Conservation (phyloP, 2,888 invertebrate species). For the Pasiphila rectangulata region DNA sequence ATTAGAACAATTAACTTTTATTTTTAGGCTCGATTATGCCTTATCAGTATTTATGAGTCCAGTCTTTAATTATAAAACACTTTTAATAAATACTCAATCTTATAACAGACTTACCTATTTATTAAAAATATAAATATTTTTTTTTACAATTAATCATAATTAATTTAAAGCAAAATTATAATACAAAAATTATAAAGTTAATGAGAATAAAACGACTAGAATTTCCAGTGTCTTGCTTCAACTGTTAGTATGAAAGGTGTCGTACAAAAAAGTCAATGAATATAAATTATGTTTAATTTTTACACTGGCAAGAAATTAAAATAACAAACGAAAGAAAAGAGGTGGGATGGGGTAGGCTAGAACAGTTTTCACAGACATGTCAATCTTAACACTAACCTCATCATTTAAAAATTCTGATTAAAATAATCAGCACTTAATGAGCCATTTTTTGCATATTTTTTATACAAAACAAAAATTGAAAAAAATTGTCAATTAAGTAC, state of each 20-base stretch:
- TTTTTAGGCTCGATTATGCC: slow-evolving; percentile 8
- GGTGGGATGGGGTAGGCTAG: slow-evolving; percentile 20
- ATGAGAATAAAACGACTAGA: slow-evolving; percentile 4
- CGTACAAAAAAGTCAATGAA: slow-evolving; percentile 24
- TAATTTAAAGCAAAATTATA: slow-evolving; percentile 11
- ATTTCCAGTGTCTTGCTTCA: slow-evolving; percentile 10
- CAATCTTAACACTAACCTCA: not conserved
- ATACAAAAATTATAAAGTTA: slow-evolving; percentile 1
- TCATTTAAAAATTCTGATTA: not conserved
- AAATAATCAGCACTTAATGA: too few relatives aligned
- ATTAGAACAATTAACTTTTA: slow-evolving; percentile 9
- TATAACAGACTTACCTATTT: slow-evolving; percentile 3
- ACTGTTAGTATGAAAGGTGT: slow-evolving; percentile 15
- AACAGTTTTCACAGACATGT: slow-evolving; percentile 5
- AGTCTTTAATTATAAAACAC: not conserved
- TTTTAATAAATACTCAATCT: slow-evolving; percentile 1
- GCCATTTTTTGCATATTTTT: too few relatives aligned
- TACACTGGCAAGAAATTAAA: slow-evolving; percentile 19
- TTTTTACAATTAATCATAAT: slow-evolving; percentile 6
- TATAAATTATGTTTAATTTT: slow-evolving; percentile 23
- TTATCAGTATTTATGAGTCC: slow-evolving; percentile 6
- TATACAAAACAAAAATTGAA: too few relatives aligned
- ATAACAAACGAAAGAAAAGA: slow-evolving; percentile 16
- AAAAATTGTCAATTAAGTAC: too few relatives aligned
- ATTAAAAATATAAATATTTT: not conserved